Conservation (phyloP, 2,797 vertebrate species). For the Lepilemur ruficaudatus region DNA sequence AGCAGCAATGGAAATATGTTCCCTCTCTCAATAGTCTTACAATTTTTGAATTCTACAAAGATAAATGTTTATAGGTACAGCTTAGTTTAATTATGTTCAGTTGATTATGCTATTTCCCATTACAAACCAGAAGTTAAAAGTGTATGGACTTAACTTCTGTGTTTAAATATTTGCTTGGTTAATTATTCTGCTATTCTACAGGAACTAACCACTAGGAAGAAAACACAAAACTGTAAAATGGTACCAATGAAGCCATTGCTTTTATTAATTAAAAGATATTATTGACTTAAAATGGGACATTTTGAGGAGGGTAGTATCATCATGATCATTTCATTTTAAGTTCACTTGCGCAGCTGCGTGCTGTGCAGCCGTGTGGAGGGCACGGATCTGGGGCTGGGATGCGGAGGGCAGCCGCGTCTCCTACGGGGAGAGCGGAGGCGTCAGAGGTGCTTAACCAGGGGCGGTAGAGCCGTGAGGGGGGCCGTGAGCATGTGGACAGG, state of each 20-base stretch:
- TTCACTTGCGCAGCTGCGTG: neutral
- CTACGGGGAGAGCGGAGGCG: accelerated
- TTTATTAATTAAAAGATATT: neutral
- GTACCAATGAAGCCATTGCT: neutral
- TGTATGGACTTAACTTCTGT: neutral
- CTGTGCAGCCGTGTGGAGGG: neutral
- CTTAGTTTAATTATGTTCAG: neutral
- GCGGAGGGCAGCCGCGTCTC: neutral
- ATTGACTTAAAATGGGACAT: neutral
- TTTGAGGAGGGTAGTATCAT: neutral
- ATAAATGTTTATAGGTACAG: neutral
- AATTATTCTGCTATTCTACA: neutral
- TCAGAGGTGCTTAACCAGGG: neutral
- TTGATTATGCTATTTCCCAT: neutral
- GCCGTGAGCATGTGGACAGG: accelerated
- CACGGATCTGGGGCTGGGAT: too few species aligned
- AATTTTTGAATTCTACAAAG: neutral
- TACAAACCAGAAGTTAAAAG: neutral
- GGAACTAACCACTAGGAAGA: neutral
- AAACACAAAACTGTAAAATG: neutral
- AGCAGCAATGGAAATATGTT: neutral
- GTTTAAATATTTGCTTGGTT: neutral
- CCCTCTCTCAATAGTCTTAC: accelerated
- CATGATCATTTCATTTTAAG: neutral
- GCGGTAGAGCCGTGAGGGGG: accelerated